Base-by-base conservation (phyloP, 30 jellyfish, hydroid and myxozoan genomes). In the Aurelia sp. region DNA sequence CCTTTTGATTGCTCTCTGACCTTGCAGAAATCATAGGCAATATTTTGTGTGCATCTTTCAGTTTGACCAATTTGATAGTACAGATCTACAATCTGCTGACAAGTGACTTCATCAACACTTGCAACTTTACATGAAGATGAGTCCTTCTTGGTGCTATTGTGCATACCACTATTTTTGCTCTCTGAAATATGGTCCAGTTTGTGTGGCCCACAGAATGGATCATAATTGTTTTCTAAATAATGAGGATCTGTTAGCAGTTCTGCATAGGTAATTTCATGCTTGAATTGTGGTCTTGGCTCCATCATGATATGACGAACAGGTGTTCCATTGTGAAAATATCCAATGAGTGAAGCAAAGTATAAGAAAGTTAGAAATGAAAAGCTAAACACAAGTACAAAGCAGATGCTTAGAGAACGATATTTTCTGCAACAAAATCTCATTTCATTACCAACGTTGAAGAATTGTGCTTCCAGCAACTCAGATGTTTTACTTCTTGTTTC, bases 171-270 rank as follows among this genome's bases (percentile, higher is more conserved):
- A 55, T 12, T 20, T 21, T 53, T 23, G n/a, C 59, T 22, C 17
- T 47, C 10, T 5, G 79, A 18, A 18, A 22, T 22, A 69, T 9
- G 61, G 23, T 30, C 3, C n/a, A 82, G 71, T 6, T 73, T 22
- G 31, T 71, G 50, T 4, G 93, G 87, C 31, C 93, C 93, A 48
- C 93, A 84, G 47, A 84, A 84, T 35, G 93, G 93, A 13, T 61
- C 67, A 30, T 84, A 84, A 50, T 78, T 78, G n/a, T 18, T 59
- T 20, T 61, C 51, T 2, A 19, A 17, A 55, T 30, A 20, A 47
- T 18, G 69, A 16, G 50, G 76, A 22, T 30, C 50, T 11, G 69
- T 59, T 59, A 21, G 11, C 69, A 59, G 16, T 16, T 44, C 55
- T 44, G 7, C 15, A 7, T 44, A 44, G 55, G 55, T 44, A 44